Evolutionary conservation across 2,113 vertebrate species (phyloP).

Genomic region (Neofelis nebulosa): DNA sequence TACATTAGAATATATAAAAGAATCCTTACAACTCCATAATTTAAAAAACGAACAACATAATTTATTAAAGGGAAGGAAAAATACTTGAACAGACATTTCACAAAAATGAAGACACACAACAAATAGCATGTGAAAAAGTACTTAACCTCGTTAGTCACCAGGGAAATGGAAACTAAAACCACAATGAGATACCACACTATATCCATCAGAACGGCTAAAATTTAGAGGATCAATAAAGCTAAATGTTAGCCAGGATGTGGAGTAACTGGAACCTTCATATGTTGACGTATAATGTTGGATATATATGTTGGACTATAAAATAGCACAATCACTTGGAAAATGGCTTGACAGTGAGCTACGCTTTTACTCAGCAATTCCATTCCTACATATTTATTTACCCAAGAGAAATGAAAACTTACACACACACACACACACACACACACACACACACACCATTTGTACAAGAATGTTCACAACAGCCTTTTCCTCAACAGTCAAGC

Average conservation of each 20-base stretch:
- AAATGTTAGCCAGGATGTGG: not conserved
- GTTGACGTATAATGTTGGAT: not conserved
- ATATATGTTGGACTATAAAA: not conserved
- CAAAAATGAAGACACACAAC: not conserved
- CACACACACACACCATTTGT: not conserved
- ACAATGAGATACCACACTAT: not conserved
- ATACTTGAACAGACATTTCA: not conserved
- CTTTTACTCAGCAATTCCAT: not conserved
- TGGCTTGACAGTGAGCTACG: not conserved
- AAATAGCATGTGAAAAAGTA: not conserved
- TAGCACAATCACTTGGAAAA: not conserved
- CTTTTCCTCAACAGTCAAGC: not conserved
- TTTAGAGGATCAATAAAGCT: not conserved
- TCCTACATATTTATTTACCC: not conserved
- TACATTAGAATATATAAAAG: not conserved
- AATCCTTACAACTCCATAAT: not conserved
- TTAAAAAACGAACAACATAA: not conserved
- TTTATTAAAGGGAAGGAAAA: not conserved
- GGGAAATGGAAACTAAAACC: not conserved
- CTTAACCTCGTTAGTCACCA: not conserved
- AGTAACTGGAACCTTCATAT: not conserved
- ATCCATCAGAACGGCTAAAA: not conserved
- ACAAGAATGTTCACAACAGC: not conserved
- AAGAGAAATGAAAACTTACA: not conserved
- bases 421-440: not conserved